Evolutionary conservation across 2,797 vertebrate species (phyloP).

Genomic region (Avahi laniger): DNA sequence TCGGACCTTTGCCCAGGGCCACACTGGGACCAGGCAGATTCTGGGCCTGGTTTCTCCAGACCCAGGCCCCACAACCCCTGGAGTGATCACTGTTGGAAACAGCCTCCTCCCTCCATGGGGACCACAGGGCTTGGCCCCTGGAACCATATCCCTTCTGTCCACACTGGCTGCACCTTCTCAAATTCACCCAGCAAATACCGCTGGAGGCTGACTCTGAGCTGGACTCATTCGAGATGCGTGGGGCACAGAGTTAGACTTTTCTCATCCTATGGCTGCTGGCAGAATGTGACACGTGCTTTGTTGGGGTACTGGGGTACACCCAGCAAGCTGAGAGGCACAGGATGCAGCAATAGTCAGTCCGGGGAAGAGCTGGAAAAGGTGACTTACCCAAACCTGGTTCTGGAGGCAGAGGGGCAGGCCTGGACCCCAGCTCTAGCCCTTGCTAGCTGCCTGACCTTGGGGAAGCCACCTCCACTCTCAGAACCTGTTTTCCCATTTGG

Average conservation of each 20-base stretch:
- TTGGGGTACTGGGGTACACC: background rate
- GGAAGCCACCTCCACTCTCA: background rate
- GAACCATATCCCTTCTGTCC: background rate
- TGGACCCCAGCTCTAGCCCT: background rate
- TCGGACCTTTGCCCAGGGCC: background rate
- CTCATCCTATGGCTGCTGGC: fast-evolving
- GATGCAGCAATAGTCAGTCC: background rate
- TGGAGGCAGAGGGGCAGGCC: background rate
- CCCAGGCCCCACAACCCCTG: background rate
- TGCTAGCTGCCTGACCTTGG: background rate
- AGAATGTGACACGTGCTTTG: fast-evolving
- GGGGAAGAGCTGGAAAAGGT: background rate
- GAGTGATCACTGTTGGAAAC: background rate
- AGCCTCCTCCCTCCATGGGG: background rate
- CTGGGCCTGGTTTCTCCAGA: background rate
- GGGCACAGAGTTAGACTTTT: background rate
- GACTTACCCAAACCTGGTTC: background rate
- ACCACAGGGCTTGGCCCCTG: background rate
- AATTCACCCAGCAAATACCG: background rate
- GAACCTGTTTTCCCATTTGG: background rate
- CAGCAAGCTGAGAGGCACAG: background rate
- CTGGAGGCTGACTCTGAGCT: background rate
- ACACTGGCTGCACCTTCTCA: background rate
- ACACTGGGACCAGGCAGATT: background rate
- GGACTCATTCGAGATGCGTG: fast-evolving